A percentile compares a stretch with the other conserved stretches of the same genome.
These are phyloP conservation scores for Drosophila setifemur DNA, from an alignment of 1,140 invertebrate species.

Conservation along the genomic window DNA sequence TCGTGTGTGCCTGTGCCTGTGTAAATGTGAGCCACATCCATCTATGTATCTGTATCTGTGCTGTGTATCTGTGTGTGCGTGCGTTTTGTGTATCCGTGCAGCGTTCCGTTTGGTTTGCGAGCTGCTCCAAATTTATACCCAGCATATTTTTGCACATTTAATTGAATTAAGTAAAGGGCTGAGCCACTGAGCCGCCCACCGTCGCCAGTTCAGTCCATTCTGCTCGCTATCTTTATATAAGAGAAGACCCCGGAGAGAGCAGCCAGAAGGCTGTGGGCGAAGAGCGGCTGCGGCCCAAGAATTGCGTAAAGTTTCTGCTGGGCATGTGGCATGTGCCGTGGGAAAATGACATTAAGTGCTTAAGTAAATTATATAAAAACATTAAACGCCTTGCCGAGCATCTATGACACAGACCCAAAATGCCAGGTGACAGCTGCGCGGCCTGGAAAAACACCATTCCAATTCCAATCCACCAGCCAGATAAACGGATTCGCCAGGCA, in stretches of 20 bases:
- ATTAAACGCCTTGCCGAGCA: slow-evolving; percentile 53
- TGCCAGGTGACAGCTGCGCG: slow-evolving; percentile 21
- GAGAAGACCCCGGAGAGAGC: slow-evolving; percentile 31
- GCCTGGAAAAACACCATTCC: slow-evolving; percentile 7
- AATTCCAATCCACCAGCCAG: not conserved
- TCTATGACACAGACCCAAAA: slow-evolving; percentile 24
- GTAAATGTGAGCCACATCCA: slow-evolving; percentile 1
- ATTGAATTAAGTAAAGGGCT: slow-evolving; percentile 67
- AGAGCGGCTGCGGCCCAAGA: slow-evolving; percentile 11
- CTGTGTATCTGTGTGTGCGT: slow-evolving; percentile 43
- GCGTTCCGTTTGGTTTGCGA: slow-evolving; percentile 37
- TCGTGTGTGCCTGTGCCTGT: slow-evolving; percentile 23
- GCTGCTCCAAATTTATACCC: slow-evolving; percentile 57
- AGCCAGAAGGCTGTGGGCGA: slow-evolving; percentile 8
- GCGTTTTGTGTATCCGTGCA: slow-evolving; percentile 70
- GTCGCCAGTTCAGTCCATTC: slow-evolving; percentile 19
- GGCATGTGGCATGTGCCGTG: slow-evolving; percentile 19
- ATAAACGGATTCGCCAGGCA: slow-evolving; percentile 37
- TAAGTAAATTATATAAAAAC: slow-evolving; percentile 75
- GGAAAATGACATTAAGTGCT: slow-evolving; percentile 69
- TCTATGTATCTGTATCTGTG: slow-evolving; percentile 21
- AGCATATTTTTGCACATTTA: slow-evolving; percentile 57
- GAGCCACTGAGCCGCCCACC: slow-evolving; percentile 19
- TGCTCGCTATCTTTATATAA: slow-evolving; percentile 51
- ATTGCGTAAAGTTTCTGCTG: slow-evolving; percentile 68